A percentile compares a stretch with the other conserved stretches of the same genome.
Conservation (phyloP, 2,888 invertebrate genomes). For the Drosophila recens region DNA sequence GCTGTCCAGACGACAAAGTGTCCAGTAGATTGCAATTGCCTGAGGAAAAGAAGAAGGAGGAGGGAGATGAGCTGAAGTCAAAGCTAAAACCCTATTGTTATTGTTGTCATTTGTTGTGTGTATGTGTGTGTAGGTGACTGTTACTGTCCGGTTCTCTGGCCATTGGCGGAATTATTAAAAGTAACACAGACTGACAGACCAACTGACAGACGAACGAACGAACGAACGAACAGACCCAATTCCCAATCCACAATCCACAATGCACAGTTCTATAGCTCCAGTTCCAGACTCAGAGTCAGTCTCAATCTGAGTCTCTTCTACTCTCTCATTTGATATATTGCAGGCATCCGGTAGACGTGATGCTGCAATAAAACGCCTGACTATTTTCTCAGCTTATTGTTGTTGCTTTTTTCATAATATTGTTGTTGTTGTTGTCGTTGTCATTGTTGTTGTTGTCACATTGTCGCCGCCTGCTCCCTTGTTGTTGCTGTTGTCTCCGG, state of each 20-base stretch:
- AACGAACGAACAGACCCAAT: constrained; percentile 35
- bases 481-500: constrained; percentile 32
- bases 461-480: constrained; percentile 62
- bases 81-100: constrained; percentile 61
- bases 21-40: constrained; percentile 68
- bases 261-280: constrained; percentile 17
- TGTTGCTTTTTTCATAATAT: constrained; percentile 23
- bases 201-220: constrained; percentile 14
- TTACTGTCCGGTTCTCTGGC: constrained; percentile 42
- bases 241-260: constrained; percentile 51
- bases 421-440: constrained; percentile 21
- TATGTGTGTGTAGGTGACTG: constrained; percentile 70
- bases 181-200: constrained; percentile 37
- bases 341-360: constrained; percentile 81
- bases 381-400: constrained; percentile 53
- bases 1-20: constrained; percentile 48
- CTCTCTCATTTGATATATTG: constrained; percentile 70
- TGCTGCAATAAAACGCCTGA: constrained; percentile 75
- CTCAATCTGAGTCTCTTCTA: constrained; percentile 24
- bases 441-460: constrained; percentile 68
- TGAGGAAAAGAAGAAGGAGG: constrained; percentile 10
- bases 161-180: constrained; percentile 76
- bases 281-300: constrained; percentile 18
- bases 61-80: constrained; percentile 2
- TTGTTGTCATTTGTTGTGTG: constrained; percentile 70